Base-by-base conservation (phyloP, 2,797 vertebrate genomes). In the Anas bahamensis region DNA sequence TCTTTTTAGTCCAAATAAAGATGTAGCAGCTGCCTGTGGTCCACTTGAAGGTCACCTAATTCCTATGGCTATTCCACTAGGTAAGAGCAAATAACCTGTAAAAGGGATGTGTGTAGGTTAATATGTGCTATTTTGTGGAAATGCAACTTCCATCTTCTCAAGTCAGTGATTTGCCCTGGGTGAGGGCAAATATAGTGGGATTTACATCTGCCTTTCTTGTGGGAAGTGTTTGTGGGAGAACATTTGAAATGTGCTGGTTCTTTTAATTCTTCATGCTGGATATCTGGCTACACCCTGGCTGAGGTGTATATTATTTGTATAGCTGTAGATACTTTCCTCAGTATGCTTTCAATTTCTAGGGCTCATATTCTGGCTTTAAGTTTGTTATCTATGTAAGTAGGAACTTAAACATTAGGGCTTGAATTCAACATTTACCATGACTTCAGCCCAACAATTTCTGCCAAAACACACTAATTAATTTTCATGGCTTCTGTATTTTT, bases 11-110 rank as follows among this genome's bases (percentile, higher is more conserved):
- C 98, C 98, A 50, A 97, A 96, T 52, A 93, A 52, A 88, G 96
- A 97, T 42, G 73, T 91, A n/a, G 90, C 94, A 14, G 86, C 77
- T 44, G 73, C 70, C 70, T 87, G 89, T 2, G 94, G 97, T n/a
- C 94, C 97, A 6, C 59, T 98, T 73, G 97, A 98, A 94, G 97
- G 97, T 23, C 97, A 97, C 74, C 97, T 98, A 4, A 98, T 98
- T 86, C 96, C 98, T 79, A 98, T 98, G 98, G 99, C 99, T 15
- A 97, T 99, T 89, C 98, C 98, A 23, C 97, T 99, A 94, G 98
- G 99, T 99, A 98, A 95, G 97, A 83, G 29, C 35, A 66, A 74
- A 84, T 33, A 50, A 28, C 48, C 9, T 65, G 37, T 13, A 37
- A 44, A 56, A 17, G 15, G 17, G 5, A 5, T 4, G 0, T 24